phyloP scores from a whole-genome alignment of 2,888 invertebrate genomes.

The Ceriagrion tenellum region DNA sequence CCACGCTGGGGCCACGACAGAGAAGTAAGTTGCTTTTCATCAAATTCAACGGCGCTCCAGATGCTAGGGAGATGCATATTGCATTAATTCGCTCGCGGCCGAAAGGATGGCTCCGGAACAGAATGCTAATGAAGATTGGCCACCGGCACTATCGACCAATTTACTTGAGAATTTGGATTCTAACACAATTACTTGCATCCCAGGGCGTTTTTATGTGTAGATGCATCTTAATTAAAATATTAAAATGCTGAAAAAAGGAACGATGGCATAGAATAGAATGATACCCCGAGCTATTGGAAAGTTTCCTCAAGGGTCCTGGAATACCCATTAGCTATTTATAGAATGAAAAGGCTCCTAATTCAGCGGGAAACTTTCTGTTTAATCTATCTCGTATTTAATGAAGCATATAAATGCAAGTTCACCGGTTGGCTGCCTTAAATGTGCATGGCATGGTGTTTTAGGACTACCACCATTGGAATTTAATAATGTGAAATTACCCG shows the following conservation, averaged over 20 bases:
- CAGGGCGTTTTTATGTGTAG: not conserved
- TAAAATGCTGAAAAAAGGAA: not conserved
- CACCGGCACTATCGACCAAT: not conserved
- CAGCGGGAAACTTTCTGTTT: too few species aligned
- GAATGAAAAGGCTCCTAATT: too few species aligned
- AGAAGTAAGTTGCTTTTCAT: not conserved
- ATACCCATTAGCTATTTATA: too few species aligned
- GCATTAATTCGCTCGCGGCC: not conserved
- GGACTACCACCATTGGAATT: too few species aligned
- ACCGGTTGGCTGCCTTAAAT: too few species aligned
- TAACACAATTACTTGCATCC: not conserved
- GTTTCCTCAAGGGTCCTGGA: too few species aligned
- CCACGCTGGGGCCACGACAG: not conserved
- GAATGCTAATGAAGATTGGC: not conserved
- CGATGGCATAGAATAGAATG: too few species aligned
- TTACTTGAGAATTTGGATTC: not conserved
- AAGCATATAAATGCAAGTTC: too few species aligned
- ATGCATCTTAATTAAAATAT: not conserved
- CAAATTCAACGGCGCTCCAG: not conserved
- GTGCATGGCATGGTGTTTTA: too few species aligned
- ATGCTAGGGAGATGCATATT: not conserved
- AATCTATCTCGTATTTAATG: too few species aligned
- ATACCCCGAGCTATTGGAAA: too few species aligned
- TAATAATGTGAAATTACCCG: too few species aligned
- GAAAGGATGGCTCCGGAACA: not conserved